A percentile compares a stretch with the other conserved stretches of the same genome.
Conservation (phyloP, 2,888 invertebrate species). For the Labia minor region DNA sequence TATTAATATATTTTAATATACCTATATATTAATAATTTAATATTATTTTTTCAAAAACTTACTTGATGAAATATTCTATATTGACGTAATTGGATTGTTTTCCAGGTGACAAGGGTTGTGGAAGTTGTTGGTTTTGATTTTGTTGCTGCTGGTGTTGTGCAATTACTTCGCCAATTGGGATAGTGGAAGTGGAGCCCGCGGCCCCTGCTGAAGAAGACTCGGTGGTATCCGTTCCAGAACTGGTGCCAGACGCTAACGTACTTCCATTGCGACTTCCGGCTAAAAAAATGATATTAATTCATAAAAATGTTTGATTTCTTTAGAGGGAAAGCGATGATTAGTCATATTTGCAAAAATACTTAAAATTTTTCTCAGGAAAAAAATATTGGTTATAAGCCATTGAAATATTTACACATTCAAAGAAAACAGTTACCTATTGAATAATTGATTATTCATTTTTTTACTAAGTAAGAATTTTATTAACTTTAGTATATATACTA, state of each 20-base stretch:
- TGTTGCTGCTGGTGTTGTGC: constrained; percentile 19
- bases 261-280: constrained; percentile 18
- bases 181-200: constrained; percentile 28
- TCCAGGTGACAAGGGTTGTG: constrained; percentile 21
- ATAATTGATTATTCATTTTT: no score
- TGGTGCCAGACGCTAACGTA: constrained; percentile 23
- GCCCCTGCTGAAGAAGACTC: constrained; percentile 29
- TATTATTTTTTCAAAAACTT: no score
- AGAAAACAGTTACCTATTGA: no score
- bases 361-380: no score
- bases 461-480: no score
- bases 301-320: background rate
- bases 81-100: constrained; percentile 74
- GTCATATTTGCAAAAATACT: no score
- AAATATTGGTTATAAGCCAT: no score
- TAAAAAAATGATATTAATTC: background rate
- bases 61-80: constrained; percentile 84
- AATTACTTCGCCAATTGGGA: constrained; percentile 26
- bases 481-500: no score
- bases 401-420: no score
- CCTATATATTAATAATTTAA: no score
- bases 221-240: constrained; percentile 29
- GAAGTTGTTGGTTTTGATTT: constrained; percentile 8
- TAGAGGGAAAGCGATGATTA: background rate
- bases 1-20: no score